Evolutionary conservation across 2,113 vertebrate species (phyloP), one percentile per base, ranked within the genome.

Genomic region (Ceyx melanurus): DNA sequence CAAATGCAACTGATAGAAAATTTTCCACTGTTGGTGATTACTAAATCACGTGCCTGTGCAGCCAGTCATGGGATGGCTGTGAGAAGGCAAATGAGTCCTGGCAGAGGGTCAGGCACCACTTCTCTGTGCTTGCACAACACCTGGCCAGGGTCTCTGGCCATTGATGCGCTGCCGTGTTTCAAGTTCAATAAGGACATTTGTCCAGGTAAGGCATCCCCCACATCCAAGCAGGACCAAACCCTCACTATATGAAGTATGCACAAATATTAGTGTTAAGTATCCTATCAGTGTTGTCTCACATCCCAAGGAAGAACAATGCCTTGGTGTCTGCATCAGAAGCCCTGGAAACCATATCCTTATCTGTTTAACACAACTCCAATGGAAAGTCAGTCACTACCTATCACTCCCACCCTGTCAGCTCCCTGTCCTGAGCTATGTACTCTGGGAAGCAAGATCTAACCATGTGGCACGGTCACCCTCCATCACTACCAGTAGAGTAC

Each of bases 141-240:
- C 19, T 5, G 9, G 23, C 23, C 50, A 51, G 22, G 11, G 22
- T 57, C 50, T 61, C 26, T 0, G 1, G 37, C 31, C 5, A 74
- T 16, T 9, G 2, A 3, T 1, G 2, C 0, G 1, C 62, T 56
- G 35, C 40, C 22, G 14, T 3, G 9, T 43, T 66, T 64, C 75
- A 67, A 64, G 29, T 29, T 75, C 53, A 72, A 0, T 13, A 60
- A 33, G 14, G 54, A 26, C 40, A 13, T 60, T 53, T 48, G 56
- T 56, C 31, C 54, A 58, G 66, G 31, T 18, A n/a, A 64, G 13
- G 54, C 68, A 65, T 46, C 13, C 40, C 37, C 28, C 43, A 60
- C 43, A 26, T 61, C 10, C 72, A 57, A 9, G 56, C 57, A 81
- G 62, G 40, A 68, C 40, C 10, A 84, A 67, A 29, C 53, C 15